phyloP scores from a whole-genome alignment of 2,888 invertebrate species.

The Taphrorychus bicolor region DNA sequence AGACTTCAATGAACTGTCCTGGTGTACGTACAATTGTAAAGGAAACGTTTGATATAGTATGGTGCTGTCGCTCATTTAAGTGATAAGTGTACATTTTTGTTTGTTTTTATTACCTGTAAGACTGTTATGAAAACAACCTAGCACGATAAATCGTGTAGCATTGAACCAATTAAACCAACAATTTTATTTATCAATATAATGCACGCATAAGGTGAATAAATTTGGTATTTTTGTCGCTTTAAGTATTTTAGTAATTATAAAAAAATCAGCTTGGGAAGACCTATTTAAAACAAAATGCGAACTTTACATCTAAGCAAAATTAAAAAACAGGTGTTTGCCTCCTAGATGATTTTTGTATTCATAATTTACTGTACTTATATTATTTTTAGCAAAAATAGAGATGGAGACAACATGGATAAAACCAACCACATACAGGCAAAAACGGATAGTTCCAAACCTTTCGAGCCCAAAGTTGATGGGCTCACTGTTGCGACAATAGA shows the following conservation, averaged over 20 bases:
- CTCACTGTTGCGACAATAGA: conserved; percentile 52
- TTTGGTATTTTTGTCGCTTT: background rate
- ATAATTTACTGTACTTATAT: no score
- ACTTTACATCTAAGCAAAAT: no score
- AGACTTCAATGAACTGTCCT: background rate
- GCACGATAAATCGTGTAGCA: background rate
- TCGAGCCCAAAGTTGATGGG: conserved; percentile 53
- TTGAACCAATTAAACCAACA: background rate
- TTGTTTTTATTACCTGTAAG: background rate
- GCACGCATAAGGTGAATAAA: background rate
- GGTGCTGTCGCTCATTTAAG: background rate
- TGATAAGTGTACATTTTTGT: background rate
- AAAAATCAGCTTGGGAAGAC: no score
- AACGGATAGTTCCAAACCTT: conserved; percentile 50
- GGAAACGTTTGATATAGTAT: no score
- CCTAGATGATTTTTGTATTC: no score
- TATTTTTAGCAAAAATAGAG: conserved; percentile 57
- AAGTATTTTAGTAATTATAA: no score
- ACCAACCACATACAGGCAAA: conserved; percentile 56
- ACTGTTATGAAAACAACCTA: background rate
- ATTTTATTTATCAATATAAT: background rate
- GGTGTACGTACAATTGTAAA: background rate
- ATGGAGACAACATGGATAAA: conserved; percentile 59
- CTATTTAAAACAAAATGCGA: no score
- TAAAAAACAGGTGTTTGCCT: no score